Conservation (phyloP, 2,113 vertebrate species). For the Phylloscopus trochiloides region DNA sequence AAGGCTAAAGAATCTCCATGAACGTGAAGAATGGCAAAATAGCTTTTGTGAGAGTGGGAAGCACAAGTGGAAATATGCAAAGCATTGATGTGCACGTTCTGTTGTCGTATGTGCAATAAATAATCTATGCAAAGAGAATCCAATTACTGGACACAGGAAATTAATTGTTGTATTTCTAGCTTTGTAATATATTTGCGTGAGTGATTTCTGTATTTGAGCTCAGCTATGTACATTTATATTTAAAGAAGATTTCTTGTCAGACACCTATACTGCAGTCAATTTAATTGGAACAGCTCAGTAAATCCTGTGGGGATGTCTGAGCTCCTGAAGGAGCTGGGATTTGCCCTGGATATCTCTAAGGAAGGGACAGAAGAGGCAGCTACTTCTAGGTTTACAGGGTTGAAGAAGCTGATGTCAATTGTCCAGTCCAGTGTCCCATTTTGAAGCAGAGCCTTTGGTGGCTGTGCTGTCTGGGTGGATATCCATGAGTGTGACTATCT, state of each 20-base stretch:
- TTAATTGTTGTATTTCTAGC: not conserved
- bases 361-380: not conserved
- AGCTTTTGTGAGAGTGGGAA: not conserved
- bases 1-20: not conserved
- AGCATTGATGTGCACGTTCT: not conserved
- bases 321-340: not conserved
- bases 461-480: not conserved
- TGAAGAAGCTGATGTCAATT: not conserved
- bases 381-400: not conserved
- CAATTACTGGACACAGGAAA: not conserved
- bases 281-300: not conserved
- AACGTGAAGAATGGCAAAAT: not conserved
- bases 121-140: not conserved
- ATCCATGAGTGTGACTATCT: not conserved
- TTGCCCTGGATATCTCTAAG: not conserved
- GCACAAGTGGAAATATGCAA: not conserved
- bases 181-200: not conserved
- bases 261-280: not conserved
- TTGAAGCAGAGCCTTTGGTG: not conserved
- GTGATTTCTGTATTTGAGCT: not conserved
- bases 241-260: not conserved
- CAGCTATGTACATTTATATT: not conserved
- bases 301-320: not conserved
- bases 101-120: not conserved
- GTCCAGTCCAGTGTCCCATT: not conserved